Conservation (phyloP, 1,140 invertebrate genomes). For the Eueides isabella region DNA sequence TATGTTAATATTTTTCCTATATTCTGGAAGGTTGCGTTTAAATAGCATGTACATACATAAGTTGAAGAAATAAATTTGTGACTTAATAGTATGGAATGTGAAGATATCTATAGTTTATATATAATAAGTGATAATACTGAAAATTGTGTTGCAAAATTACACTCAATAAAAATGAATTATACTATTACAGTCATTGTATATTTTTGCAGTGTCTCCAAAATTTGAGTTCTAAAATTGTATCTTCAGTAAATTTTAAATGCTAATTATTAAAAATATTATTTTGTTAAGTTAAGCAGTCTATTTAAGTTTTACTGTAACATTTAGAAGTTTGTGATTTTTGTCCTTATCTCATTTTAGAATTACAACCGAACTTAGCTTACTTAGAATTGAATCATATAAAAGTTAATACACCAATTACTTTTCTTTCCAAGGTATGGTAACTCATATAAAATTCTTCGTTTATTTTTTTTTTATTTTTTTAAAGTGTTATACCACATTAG, state of each 20-base stretch:
- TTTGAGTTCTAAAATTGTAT: not conserved
- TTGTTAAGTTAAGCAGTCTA: conserved; percentile 11
- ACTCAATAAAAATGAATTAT: not conserved
- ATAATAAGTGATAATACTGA: conserved; percentile 3
- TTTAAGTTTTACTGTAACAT: not conserved
- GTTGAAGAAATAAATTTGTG: not conserved
- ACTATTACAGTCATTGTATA: conserved; percentile 13
- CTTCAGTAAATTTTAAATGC: not conserved
- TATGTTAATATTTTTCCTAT: not conserved
- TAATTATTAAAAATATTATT: conserved; percentile 13
- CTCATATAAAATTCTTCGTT: too few species aligned
- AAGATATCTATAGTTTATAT: not conserved
- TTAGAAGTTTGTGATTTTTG: not conserved
- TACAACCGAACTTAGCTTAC: conserved; percentile 6
- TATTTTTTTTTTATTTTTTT: too few species aligned
- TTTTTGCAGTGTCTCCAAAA: conserved; percentile 1
- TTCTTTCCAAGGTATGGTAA: too few species aligned
- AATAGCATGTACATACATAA: not conserved
- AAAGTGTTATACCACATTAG: too few species aligned
- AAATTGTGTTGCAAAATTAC: conserved; percentile 7
- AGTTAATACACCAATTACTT: too few species aligned
- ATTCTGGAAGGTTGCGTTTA: not conserved
- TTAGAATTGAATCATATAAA: conserved; percentile 3
- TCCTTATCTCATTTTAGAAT: conserved; percentile 12
- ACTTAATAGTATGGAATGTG: conserved; percentile 12